phyloP scores from a whole-genome alignment of 2,888 invertebrate genomes.

The Andricus curvator region DNA sequence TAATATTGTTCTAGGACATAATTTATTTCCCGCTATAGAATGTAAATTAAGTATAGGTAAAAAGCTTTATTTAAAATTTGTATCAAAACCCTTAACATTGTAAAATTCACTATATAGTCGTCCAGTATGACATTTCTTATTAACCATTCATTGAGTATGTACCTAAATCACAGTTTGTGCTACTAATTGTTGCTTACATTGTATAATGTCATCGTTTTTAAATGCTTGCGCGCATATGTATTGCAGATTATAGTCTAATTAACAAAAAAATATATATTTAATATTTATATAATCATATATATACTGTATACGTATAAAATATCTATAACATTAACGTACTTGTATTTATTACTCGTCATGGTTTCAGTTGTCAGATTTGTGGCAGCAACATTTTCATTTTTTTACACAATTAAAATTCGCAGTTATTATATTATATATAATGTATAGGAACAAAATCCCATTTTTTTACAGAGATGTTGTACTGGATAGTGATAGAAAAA shows the following conservation, averaged over 20 bases:
- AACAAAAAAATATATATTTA: slow-evolving; percentile 32
- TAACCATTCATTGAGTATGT: slow-evolving; percentile 74
- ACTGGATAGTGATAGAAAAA: neutral
- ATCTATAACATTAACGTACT: slow-evolving; percentile 5
- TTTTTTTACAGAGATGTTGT: neutral
- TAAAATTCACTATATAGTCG: slow-evolving; percentile 50
- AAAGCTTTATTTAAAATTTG: slow-evolving; percentile 39
- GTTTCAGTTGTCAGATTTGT: neutral
- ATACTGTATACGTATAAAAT: neutral
- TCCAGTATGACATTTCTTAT: neutral
- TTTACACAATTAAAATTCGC: slow-evolving; percentile 3
- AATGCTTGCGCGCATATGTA: neutral
- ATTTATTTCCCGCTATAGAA: neutral
- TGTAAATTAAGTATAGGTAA: slow-evolving; percentile 2
- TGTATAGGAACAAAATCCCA: neutral
- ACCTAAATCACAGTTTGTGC: slow-evolving; percentile 78
- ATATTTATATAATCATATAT: slow-evolving; percentile 15
- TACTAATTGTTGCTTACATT: slow-evolving; percentile 75
- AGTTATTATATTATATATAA: neutral
- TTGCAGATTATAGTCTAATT: slow-evolving; percentile 19
- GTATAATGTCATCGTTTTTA: slow-evolving; percentile 48
- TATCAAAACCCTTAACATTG: slow-evolving; percentile 43
- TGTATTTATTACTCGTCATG: slow-evolving; percentile 1
- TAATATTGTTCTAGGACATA: neutral
- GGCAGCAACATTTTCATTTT: slow-evolving; percentile 2